phyloP scores from a whole-genome alignment of 2,888 invertebrate genomes.

The Rhimphoctona megacephalus region DNA sequence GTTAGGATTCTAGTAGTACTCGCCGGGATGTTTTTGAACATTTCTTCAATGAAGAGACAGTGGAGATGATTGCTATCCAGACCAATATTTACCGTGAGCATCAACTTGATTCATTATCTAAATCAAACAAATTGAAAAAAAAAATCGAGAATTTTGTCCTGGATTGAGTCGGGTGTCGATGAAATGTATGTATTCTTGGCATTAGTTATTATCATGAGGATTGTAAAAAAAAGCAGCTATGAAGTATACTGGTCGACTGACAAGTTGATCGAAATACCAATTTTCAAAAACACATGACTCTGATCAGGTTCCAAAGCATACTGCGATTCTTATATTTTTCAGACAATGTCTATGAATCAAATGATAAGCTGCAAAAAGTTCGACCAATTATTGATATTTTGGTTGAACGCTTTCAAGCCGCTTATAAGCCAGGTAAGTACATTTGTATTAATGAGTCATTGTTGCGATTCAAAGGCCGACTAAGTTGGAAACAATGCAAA shows the following conservation, averaged over 20 bases:
- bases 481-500: too few relatives aligned
- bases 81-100: slow-evolving; percentile 46
- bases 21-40: slow-evolving; percentile 30
- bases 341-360: slow-evolving; percentile 29
- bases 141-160: too few relatives aligned
- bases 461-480: slow-evolving; percentile 33
- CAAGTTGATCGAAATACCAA: slow-evolving; percentile 29
- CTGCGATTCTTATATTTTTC: slow-evolving; percentile 47
- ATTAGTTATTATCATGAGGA: slow-evolving; percentile 35
- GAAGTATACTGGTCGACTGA: slow-evolving; percentile 43
- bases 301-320: slow-evolving; percentile 21
- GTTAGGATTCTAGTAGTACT: slow-evolving; percentile 38
- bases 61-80: slow-evolving; percentile 40
- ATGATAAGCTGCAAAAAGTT: slow-evolving; percentile 41
- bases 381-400: slow-evolving; percentile 27
- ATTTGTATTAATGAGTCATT: slow-evolving; percentile 31
- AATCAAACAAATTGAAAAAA: too few relatives aligned
- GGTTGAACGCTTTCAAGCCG: slow-evolving; percentile 18
- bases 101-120: slow-evolving; percentile 35
- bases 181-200: slow-evolving; percentile 34
- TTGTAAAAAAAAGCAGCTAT: slow-evolving; percentile 33
- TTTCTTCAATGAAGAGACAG: slow-evolving; percentile 31
- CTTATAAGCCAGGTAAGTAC: slow-evolving; percentile 27
- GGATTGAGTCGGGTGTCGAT: slow-evolving; percentile 14
- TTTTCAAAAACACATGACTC: slow-evolving; percentile 28